phyloP scores from a whole-genome alignment of 2,113 vertebrate genomes.

The Eulacestoma nigropectus region DNA sequence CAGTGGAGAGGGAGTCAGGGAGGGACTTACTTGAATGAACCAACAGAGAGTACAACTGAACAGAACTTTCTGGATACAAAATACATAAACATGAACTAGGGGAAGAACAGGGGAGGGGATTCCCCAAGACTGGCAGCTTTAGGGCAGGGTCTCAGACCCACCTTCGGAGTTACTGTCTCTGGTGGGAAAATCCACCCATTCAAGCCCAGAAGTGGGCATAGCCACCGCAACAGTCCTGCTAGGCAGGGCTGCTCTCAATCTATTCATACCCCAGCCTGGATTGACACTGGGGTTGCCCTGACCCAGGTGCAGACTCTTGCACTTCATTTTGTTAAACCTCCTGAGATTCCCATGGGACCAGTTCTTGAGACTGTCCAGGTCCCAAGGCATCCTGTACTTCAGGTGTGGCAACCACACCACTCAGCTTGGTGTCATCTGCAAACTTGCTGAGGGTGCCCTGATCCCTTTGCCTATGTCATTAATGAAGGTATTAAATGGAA shows the following conservation, averaged over 20 bases:
- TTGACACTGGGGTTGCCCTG: background rate
- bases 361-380: background rate
- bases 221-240: too few relatives aligned
- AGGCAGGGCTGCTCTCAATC: background rate
- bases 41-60: too few relatives aligned
- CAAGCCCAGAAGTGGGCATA: too few relatives aligned
- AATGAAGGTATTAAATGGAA: background rate
- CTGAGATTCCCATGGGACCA: background rate
- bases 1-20: too few relatives aligned
- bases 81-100: too few relatives aligned
- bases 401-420: background rate
- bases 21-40: too few relatives aligned
- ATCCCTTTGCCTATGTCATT: background rate
- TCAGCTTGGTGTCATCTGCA: background rate
- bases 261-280: background rate
- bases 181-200: too few relatives aligned
- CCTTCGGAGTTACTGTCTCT: too few relatives aligned
- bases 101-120: too few relatives aligned
- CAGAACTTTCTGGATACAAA: too few relatives aligned
- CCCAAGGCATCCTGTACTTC: background rate
- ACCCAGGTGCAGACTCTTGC: background rate
- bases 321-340: background rate
- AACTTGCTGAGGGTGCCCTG: background rate
- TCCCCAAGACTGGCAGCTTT: too few relatives aligned
- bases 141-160: too few relatives aligned